Base-by-base conservation (phyloP, 2,113 vertebrate species). In the Telmatochromis sp. region DNA sequence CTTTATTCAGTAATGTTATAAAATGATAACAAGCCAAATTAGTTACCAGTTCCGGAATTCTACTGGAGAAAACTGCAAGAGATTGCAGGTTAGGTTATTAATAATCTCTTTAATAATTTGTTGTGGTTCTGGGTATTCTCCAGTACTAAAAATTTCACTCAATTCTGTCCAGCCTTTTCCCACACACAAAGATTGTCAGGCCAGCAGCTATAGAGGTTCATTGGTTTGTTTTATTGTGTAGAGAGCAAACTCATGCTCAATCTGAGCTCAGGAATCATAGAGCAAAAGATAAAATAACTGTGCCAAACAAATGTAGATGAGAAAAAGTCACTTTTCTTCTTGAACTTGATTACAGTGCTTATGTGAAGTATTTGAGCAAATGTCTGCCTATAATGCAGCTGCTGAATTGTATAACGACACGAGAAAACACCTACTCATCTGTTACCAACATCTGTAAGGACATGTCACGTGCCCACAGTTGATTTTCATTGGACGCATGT, bases 401-500 rank as follows among this genome's bases (percentile, higher is more conserved):
- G 47, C 82, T 40, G 42, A 80, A 55, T 6, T 19, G 21, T 45
- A 9, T 15, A 47, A 42, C 6, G 63, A 31, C 78, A 60, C 2
- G 2, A 57, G 73, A 88, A 75, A 84, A 88, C 83, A 70, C 40
- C 14, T 13, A 17, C 13, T 86, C 2, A 9, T 40, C 60, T 83
- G 6, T 35, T 58, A 19, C 5, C 37, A 65, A 26, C 37, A 47
- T 88, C 31, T 53, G 55, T 3, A 54, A 5, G 23, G 54, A 57
- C 73, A 47, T 14, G 80, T 86, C 90, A 88, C 28, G 37, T 82
- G 87, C 8, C 81, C 53, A 42, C 79, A 63, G 55, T 68, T 55
- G 31, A 55, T 82, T 83, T 75, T 49, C 79, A 89, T 89, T 88
- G 60, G 82, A 83, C 37, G 5, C 82, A 80, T 91, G 80, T 80